Conservation (phyloP, 2,797 vertebrate genomes). For the Rhinatrema bivittatum region DNA sequence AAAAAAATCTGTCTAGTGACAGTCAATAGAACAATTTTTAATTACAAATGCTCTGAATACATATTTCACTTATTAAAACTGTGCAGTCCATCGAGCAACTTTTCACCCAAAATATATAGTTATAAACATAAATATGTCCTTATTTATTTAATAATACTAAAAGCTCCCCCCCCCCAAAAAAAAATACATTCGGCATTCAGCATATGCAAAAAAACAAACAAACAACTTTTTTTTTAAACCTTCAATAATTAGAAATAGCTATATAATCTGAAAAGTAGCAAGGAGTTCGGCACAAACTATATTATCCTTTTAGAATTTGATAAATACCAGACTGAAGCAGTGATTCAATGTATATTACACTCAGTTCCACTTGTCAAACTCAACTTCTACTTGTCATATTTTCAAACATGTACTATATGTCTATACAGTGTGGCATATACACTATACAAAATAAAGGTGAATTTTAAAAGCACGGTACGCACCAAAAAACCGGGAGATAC, state of each 20-base stretch:
- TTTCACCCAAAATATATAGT: constrained; percentile 29
- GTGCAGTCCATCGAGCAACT: constrained; percentile 25
- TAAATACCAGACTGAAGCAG: constrained; percentile 16
- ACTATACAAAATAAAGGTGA: no score
- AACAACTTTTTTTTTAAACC: no score
- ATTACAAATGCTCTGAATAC: constrained; percentile 34
- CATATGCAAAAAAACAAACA: no score
- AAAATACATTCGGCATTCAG: constrained; percentile 15
- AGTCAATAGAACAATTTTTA: constrained; percentile 36
- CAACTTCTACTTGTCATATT: constrained; percentile 16
- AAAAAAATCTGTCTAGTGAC: constrained; percentile 5
- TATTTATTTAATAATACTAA: constrained; percentile 24
- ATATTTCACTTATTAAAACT: constrained; percentile 30
- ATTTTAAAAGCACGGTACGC: no score
- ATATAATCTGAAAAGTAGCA: constrained; percentile 13
- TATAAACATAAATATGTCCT: constrained; percentile 14
- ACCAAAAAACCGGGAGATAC: no score
- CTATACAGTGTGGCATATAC: no score
- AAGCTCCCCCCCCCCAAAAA: constrained; percentile 10
- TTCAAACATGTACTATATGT: constrained; percentile 15
- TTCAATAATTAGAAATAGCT: constrained; percentile 14
- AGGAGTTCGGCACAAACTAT: constrained; percentile 13
- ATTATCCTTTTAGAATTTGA: constrained; percentile 21
- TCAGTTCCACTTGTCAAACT: constrained; percentile 23
- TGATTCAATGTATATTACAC: constrained; percentile 12